Conservation (phyloP, 2,113 vertebrate genomes). For the Oreotragus oreotragus region DNA sequence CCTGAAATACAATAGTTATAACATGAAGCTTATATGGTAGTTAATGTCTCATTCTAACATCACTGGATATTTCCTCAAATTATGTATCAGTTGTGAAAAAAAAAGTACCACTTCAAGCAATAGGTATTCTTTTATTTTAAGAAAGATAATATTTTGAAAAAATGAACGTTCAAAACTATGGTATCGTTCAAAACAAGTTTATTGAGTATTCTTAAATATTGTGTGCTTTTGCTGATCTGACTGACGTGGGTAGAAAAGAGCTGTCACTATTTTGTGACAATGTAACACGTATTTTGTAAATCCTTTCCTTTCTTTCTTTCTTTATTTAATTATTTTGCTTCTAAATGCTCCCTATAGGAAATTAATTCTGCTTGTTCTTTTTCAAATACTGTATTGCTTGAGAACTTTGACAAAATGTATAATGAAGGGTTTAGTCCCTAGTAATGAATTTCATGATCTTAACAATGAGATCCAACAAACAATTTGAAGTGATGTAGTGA, state of each 20-base stretch:
- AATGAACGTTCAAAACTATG: neutral
- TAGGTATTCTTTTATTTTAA: neutral
- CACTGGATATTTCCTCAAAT: neutral
- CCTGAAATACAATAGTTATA: neutral
- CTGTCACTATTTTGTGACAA: neutral
- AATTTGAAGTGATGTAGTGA: conserved; percentile 9
- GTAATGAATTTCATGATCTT: conserved; percentile 60
- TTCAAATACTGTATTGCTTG: conserved; percentile 11
- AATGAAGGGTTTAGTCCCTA: conserved; percentile 69
- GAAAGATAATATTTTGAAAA: neutral
- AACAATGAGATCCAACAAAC: conserved; percentile 57
- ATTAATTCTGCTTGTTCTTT: conserved; percentile 58
- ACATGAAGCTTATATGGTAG: neutral
- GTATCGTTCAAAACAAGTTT: neutral
- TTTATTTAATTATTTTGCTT: neutral
- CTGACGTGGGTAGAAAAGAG: neutral
- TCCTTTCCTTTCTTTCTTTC: neutral
- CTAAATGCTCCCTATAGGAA: conserved; percentile 27
- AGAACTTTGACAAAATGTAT: conserved; percentile 53
- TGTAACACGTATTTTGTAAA: neutral
- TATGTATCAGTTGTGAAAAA: neutral
- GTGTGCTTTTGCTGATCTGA: neutral
- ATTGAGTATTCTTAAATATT: neutral
- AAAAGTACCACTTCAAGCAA: neutral
- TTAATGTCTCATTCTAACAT: neutral